These are phyloP conservation scores for Emydoidea blandingii DNA, from an alignment of 2,797 vertebrate species.

Conservation along the genomic window DNA sequence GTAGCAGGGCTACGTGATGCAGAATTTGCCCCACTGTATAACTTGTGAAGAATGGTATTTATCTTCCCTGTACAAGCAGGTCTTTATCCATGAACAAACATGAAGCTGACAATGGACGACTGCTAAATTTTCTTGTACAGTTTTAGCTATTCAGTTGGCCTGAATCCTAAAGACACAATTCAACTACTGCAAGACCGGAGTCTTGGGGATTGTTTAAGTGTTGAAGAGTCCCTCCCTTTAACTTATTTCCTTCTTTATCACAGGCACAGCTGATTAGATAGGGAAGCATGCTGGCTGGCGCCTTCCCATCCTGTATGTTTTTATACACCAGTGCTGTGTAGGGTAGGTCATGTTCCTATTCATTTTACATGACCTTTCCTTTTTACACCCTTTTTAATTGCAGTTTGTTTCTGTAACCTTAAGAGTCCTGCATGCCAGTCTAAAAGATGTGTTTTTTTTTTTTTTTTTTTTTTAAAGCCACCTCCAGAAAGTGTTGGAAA, in stretches of 20 bases:
- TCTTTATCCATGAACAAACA: constrained; percentile 33
- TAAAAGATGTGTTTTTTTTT: background rate
- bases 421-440: background rate
- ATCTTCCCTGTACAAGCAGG: background rate
- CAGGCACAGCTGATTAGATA: constrained; percentile 81
- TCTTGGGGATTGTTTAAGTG: constrained; percentile 78
- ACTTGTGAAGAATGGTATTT: background rate
- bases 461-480: constrained; percentile 21
- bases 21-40: accelerated
- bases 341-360: constrained; percentile 57
- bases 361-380: constrained; percentile 65
- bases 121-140: constrained; percentile 40
- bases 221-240: constrained; percentile 72
- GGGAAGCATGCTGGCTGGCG: constrained; percentile 74
- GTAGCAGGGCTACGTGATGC: background rate
- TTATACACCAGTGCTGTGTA: constrained; percentile 41
- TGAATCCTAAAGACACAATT: constrained; percentile 68
- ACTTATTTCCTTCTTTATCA: constrained; percentile 82
- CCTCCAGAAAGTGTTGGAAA: background rate
- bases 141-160: constrained; percentile 59
- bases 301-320: constrained; percentile 79
- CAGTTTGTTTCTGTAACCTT: constrained; percentile 60
- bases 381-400: constrained; percentile 64
- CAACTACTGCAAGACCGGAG: constrained; percentile 64
- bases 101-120: constrained; percentile 10